Evolutionary conservation across 2,888 invertebrate species (phyloP).

Genomic region (Cephus spinipes): DNA sequence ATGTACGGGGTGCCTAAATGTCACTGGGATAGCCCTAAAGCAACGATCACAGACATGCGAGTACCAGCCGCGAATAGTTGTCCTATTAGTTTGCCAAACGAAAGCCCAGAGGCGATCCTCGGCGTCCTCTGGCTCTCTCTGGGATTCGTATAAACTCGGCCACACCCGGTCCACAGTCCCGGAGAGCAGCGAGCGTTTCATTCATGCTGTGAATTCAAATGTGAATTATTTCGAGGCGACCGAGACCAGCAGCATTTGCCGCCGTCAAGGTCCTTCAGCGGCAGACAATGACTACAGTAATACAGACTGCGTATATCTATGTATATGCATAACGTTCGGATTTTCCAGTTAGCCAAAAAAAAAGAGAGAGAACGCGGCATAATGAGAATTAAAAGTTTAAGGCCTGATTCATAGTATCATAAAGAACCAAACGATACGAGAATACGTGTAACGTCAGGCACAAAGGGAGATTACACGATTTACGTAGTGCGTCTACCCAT

Average conservation of each 20-base stretch:
- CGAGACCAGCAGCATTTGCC: conserved; percentile 19
- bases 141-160: background rate
- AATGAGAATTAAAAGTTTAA: conserved; percentile 12
- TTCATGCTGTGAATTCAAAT: conserved; percentile 44
- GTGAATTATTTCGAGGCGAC: conserved; percentile 38
- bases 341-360: background rate
- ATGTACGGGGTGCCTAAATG: background rate
- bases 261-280: conserved; percentile 36
- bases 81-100: background rate
- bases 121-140: conserved; percentile 15
- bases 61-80: background rate
- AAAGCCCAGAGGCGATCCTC: conserved; percentile 29
- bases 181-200: conserved; percentile 23
- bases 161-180: background rate
- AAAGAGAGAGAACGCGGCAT: background rate
- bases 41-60: background rate
- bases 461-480: background rate
- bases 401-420: conserved; percentile 1
- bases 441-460: background rate
- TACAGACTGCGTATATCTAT: background rate
- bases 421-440: conserved; percentile 4
- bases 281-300: background rate
- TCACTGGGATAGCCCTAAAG: background rate
- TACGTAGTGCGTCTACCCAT: conserved; percentile 19
- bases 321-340: background rate